A percentile compares a stretch with the other conserved stretches of the same genome.
Evolutionary conservation across 2,888 invertebrate species (phyloP).

Genomic region (Pollenia angustigena): DNA sequence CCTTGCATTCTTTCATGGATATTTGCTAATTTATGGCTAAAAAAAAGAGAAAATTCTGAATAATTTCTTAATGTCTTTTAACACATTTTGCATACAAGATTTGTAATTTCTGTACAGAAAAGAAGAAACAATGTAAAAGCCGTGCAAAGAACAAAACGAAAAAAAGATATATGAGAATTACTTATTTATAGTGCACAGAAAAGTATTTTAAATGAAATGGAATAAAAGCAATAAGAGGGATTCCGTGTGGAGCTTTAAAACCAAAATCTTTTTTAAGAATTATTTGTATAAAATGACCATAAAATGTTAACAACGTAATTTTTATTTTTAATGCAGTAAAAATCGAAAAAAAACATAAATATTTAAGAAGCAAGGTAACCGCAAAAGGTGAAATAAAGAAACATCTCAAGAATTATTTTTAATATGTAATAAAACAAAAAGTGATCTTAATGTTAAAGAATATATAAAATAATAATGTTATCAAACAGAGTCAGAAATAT

Average conservation of each 20-base stretch:
- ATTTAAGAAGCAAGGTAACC: background rate
- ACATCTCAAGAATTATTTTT: background rate
- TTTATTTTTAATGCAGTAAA: constrained; percentile 17
- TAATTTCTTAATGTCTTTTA: constrained; percentile 42
- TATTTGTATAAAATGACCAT: background rate
- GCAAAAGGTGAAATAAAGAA: background rate
- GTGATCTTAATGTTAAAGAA: no score
- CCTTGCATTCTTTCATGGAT: background rate
- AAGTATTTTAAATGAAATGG: background rate
- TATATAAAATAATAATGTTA: no score
- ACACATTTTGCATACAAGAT: constrained; percentile 44
- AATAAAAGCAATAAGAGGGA: background rate
- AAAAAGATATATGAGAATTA: constrained; percentile 30
- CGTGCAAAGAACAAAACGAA: background rate
- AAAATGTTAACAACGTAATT: background rate
- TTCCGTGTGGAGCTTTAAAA: background rate
- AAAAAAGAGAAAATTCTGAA: background rate
- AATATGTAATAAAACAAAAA: no score
- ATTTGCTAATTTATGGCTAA: constrained; percentile 41
- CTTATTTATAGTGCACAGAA: constrained; percentile 31
- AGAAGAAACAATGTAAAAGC: background rate
- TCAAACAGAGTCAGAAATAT: no score
- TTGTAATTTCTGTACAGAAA: background rate
- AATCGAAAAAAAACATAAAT: background rate
- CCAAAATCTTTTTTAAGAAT: background rate